Conservation (phyloP, 2,888 invertebrate species). For the Tenthredo mesomela region DNA sequence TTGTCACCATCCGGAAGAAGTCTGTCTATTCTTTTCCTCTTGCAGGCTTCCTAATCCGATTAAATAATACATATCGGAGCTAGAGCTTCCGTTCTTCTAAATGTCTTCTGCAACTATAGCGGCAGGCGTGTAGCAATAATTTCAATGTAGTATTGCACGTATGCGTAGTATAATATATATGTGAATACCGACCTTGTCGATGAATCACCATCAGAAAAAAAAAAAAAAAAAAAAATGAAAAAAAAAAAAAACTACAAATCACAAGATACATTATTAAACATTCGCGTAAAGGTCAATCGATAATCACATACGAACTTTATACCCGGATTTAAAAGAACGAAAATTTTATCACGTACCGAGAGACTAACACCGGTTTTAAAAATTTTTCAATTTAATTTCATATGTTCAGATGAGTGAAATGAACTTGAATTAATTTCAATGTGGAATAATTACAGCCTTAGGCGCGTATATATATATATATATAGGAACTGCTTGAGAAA, state of each 20-base stretch:
- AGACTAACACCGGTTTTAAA: background rate
- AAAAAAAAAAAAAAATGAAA: background rate
- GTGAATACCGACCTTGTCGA: background rate
- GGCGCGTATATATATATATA: too few relatives aligned
- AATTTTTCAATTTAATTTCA: background rate
- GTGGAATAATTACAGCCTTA: background rate
- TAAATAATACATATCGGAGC: conserved; percentile 64
- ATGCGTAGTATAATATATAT: background rate
- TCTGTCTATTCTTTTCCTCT: conserved; percentile 62
- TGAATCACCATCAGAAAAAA: background rate
- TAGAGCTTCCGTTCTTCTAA: conserved; percentile 63
- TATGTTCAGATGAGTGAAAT: background rate
- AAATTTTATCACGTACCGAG: background rate
- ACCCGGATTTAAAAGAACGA: background rate
- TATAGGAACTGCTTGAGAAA: too few relatives aligned
- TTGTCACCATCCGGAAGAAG: background rate
- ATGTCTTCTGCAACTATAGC: background rate
- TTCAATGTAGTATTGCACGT: background rate
- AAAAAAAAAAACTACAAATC: background rate
- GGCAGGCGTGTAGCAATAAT: background rate
- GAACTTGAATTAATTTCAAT: conserved; percentile 3
- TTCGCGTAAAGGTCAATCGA: conserved; percentile 4
- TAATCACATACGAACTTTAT: background rate
- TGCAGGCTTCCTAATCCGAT: conserved; percentile 75
- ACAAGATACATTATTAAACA: background rate